Base-by-base conservation (phyloP, 2,113 vertebrate genomes). In the Glaucidium brasilianum region DNA sequence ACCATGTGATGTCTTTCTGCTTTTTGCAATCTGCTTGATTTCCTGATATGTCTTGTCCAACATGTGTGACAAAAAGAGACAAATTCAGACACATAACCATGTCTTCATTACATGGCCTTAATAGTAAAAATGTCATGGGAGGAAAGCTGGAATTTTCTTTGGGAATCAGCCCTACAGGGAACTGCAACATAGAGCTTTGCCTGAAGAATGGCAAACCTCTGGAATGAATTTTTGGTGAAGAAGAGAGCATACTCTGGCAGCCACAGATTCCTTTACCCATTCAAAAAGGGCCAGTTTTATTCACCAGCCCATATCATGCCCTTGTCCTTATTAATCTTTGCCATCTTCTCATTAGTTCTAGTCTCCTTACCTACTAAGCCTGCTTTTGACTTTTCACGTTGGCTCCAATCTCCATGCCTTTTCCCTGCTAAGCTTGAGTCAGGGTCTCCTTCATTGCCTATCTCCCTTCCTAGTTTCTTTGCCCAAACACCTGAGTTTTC, bases 31-130 rank as follows among this genome's bases (percentile, higher is more conserved):
- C 1, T 52, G 12, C 30, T 56, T 74, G 43, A 52, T 66, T 87
- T 96, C 35, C 10, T 78, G 23, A 32, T 0, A 0, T 20, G 15
- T 15, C 18, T 59, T 62, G 21, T 62, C 27, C 41, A 62, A 34
- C 37, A 6, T 0, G 0, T 1, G 1, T 49, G 12, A 62, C 52
- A 49, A 39, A 39, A 71, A 91, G 52, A n/a, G 16, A 41, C 15
- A 66, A 62, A 85, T 27, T 9, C 11, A 50, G 49, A 53, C 32
- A 50, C 17, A 64, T 80, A 86, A 53, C 10, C 17, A 27, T 9
- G 5, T 39, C 29, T 66, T 90, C 15, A 20, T 75, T 67, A 72
- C 15, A 32, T 3, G 6, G 34, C 26, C 49, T 29, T 45, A 50
- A 58, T 2, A 12, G 4, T 69, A 64, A 77, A 77, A 88, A 15